These are phyloP conservation scores for Crematogaster levior DNA, from an alignment of 2,888 invertebrate species.

Conservation along the genomic window DNA sequence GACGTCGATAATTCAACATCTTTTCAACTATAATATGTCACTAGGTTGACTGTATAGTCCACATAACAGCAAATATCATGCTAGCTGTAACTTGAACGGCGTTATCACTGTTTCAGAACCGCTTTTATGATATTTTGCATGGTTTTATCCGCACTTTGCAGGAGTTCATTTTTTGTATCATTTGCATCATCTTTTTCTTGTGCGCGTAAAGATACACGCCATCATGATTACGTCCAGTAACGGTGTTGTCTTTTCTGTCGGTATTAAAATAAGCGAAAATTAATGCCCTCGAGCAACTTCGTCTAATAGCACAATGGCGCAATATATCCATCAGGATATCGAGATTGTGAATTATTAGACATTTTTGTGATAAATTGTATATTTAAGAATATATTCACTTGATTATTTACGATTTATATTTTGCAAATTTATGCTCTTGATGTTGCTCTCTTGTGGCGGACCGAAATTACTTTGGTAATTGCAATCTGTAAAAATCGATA, in stretches of 20 bases:
- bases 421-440: slow-evolving; percentile 66
- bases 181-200: slow-evolving; percentile 49
- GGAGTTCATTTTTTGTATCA: slow-evolving; percentile 67
- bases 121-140: slow-evolving; percentile 32
- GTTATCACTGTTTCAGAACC: slow-evolving; percentile 54
- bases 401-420: slow-evolving; percentile 64
- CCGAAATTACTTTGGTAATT: background rate
- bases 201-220: slow-evolving; percentile 65
- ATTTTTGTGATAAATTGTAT: too few species aligned
- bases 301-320: too few species aligned
- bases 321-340: too few species aligned
- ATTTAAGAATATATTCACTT: too few species aligned
- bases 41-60: slow-evolving; percentile 62
- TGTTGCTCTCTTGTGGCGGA: too few species aligned
- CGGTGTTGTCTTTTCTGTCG: slow-evolving; percentile 60
- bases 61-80: slow-evolving; percentile 46
- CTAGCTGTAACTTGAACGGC: slow-evolving; percentile 59
- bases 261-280: too few species aligned
- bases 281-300: too few species aligned
- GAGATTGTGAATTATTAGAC: too few species aligned
- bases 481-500: background rate
- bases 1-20: too few species aligned
- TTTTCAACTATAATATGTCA: too few species aligned
- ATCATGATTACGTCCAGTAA: slow-evolving; percentile 56
- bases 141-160: slow-evolving; percentile 49